Conservation (phyloP, 1,140 invertebrate species). For the Lepidurus packardi region DNA sequence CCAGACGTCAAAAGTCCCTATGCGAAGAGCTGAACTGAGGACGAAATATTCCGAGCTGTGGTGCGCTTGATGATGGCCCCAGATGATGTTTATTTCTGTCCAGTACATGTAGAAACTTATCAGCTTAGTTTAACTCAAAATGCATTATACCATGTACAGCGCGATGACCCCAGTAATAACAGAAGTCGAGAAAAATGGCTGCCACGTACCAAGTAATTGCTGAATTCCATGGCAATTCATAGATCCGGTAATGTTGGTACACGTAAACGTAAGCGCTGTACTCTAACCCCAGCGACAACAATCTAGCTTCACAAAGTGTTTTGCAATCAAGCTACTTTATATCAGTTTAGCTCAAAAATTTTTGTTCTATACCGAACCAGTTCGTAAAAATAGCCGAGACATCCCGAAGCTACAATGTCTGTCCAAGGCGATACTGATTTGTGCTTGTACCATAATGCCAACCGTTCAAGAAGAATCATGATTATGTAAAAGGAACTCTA, state of each 20-base stretch:
- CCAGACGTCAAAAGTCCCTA: slow-evolving; percentile 43
- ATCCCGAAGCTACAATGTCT: too few species aligned
- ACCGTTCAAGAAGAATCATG: too few species aligned
- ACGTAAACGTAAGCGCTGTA: slow-evolving; percentile 39
- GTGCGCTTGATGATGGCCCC: slow-evolving; percentile 47
- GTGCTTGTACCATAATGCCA: too few species aligned
- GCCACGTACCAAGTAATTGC: slow-evolving; percentile 69
- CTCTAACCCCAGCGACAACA: too few species aligned
- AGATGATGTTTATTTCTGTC: slow-evolving; percentile 49
- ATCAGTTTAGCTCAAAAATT: too few species aligned
- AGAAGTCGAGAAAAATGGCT: slow-evolving; percentile 73
- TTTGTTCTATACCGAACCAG: too few species aligned
- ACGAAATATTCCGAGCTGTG: slow-evolving; percentile 44
- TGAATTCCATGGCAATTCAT: slow-evolving; percentile 68
- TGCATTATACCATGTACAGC: slow-evolving; percentile 67
- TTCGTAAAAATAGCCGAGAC: too few species aligned
- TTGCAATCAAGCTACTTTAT: too few species aligned
- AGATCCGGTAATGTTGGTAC: slow-evolving; percentile 41
- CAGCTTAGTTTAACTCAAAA: neutral
- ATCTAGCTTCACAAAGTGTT: too few species aligned
- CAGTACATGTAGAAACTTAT: neutral
- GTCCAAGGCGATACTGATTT: too few species aligned
- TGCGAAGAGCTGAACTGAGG: slow-evolving; percentile 46
- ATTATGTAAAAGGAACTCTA: too few species aligned
- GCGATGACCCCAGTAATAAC: slow-evolving; percentile 88